Base-by-base conservation (phyloP, 2,113 vertebrate genomes). In the Lophius piscatorius region DNA sequence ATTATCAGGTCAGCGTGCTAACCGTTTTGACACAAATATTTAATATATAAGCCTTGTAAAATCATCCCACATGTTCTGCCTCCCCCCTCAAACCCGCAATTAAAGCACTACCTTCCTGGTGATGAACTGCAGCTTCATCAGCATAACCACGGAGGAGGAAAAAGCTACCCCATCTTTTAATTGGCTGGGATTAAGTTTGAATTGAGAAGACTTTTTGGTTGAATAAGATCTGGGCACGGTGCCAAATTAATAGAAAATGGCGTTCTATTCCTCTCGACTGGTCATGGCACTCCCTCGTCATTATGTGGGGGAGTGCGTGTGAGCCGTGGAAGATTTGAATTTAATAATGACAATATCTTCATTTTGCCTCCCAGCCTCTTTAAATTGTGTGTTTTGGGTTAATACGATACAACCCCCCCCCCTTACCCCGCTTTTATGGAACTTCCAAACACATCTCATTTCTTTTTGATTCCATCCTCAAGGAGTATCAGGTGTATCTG, bases 181-280 rank as follows among this genome's bases (percentile, higher is more conserved):
- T 91, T 92, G 91, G 89, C 91, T 86, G 88, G 87, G 89, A 88
- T 92, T 91, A 88, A 80, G 91, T 95, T 93, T 91, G 85, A 88
- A 90, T 83, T 90, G 92, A 90, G 92, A 90, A 93, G 94, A 88
- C 93, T 96, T 99, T 84, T 93, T 94, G 95, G 90, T 92, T 95
- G 93, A 97, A 93, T 94, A 92, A 94, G 91, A 94, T 95, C 95
- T 94, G 95, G 96, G 96, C 94, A 63, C 79, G 74, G 82, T 92
- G 96, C 96, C 96, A 99, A 95, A 95, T 93, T 91, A 95, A 95
- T 90, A 92, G 92, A 91, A 94, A 95, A 93, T 91, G 91, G 91
- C 82, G 89, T 92, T 94, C 91, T 93, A 91, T 96, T 94, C 93
- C 91, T 88, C 90, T 93, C 91, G 87, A 92, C 93, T 92, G 91